phyloP scores from a whole-genome alignment of 2,113 vertebrate species.

The Puma concolor region DNA sequence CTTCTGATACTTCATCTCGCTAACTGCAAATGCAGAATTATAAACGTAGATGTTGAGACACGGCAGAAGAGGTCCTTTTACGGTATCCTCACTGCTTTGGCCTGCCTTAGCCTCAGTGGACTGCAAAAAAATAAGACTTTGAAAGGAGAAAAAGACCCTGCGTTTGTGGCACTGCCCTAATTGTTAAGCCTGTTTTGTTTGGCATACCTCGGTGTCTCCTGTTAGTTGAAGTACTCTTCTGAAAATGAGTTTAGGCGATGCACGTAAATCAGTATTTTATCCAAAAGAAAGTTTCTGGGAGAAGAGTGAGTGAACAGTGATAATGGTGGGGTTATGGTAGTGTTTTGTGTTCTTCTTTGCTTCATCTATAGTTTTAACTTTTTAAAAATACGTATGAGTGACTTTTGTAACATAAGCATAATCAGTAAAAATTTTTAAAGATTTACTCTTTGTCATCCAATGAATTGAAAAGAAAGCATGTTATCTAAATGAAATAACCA shows the following conservation, averaged over 20 bases:
- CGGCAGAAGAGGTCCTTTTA: background rate
- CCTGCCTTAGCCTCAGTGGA: background rate
- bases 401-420: background rate
- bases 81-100: background rate
- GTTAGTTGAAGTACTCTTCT: background rate
- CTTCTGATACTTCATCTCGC: background rate
- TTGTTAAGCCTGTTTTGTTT: background rate
- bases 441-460: background rate
- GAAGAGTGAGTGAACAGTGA: background rate
- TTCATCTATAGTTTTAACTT: background rate
- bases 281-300: background rate
- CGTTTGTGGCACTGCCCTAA: background rate
- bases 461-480: background rate
- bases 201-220: background rate
- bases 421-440: background rate
- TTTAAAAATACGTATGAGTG: background rate
- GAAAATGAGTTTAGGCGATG: background rate
- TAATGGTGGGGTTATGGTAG: background rate
- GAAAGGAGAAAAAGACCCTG: background rate
- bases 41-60: background rate
- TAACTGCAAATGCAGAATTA: background rate
- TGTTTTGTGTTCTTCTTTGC: background rate
- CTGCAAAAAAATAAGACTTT: background rate
- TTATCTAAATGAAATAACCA: background rate
- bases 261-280: background rate